These are phyloP conservation scores for Callaeas wilsoni DNA, from an alignment of 2,113 vertebrate genomes.

Conservation along the genomic window DNA sequence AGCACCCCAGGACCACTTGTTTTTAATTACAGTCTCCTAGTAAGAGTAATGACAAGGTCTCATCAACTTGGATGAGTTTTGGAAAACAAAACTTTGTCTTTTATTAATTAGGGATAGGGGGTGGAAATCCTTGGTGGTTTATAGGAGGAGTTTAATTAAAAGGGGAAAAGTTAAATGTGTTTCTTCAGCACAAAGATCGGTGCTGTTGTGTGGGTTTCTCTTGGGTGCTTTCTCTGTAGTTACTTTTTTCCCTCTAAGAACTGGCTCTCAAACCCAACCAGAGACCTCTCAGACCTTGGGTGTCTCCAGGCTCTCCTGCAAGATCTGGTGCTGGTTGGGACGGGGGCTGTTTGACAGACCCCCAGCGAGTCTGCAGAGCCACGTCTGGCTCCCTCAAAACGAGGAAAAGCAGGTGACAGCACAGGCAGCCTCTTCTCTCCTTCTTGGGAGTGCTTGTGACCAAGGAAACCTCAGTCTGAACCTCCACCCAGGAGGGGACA, in stretches of 20 bases:
- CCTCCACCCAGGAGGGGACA: not conserved
- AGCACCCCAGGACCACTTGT: not conserved
- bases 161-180: not conserved
- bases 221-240: not conserved
- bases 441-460: not conserved
- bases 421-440: not conserved
- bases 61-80: not conserved
- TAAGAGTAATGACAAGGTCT: not conserved
- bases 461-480: not conserved
- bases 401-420: not conserved
- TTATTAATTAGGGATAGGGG: fast-evolving
- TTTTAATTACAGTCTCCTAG: not conserved
- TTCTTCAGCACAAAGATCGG: not conserved
- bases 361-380: not conserved
- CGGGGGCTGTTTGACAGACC: not conserved
- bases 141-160: not conserved
- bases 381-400: fast-evolving
- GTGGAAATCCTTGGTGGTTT: not conserved
- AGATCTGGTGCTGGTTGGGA: fast-evolving
- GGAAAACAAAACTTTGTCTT: not conserved
- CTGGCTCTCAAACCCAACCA: not conserved
- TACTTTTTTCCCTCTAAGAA: not conserved
- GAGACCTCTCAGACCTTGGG: not conserved
- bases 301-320: not conserved
- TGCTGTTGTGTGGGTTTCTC: not conserved